phyloP scores from a whole-genome alignment of 1,140 invertebrate species.

The Neuroterus valhalla region DNA sequence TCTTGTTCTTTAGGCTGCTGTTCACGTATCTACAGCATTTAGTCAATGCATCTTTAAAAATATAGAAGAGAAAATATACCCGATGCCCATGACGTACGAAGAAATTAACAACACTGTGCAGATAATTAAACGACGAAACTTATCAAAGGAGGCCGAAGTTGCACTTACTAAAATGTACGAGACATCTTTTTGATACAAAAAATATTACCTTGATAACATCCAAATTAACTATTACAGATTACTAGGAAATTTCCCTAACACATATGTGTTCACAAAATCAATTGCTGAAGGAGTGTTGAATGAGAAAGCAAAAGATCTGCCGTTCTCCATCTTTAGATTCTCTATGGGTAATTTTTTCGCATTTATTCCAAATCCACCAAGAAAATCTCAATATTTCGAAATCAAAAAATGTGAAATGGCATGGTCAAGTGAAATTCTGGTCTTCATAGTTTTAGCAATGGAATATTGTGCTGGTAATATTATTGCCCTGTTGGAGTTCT shows the following conservation, averaged over 20 bases:
- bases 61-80: slow-evolving; percentile 82
- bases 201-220: neutral
- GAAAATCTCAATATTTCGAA: too few species aligned
- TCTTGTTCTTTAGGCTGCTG: neutral
- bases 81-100: slow-evolving; percentile 79
- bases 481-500: too few species aligned
- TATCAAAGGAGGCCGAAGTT: slow-evolving; percentile 36
- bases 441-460: too few species aligned
- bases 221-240: slow-evolving; percentile 72
- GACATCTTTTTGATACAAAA: neutral
- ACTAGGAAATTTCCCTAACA: slow-evolving; percentile 81
- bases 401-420: too few species aligned
- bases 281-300: too few species aligned
- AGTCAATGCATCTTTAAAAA: slow-evolving; percentile 76
- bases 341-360: slow-evolving; percentile 77
- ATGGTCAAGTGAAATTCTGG: too few species aligned
- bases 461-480: too few species aligned
- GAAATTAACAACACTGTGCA: slow-evolving; percentile 58
- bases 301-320: too few species aligned
- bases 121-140: slow-evolving; percentile 28
- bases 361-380: too few species aligned
- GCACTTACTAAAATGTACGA: slow-evolving; percentile 36
- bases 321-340: slow-evolving; percentile 79
- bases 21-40: too few species aligned
- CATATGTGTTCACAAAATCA: slow-evolving; percentile 85